A percentile compares a stretch with the other conserved stretches of the same genome.
Evolutionary conservation across 1,140 invertebrate species (phyloP).

Genomic region (Drosophila navojoa): DNA sequence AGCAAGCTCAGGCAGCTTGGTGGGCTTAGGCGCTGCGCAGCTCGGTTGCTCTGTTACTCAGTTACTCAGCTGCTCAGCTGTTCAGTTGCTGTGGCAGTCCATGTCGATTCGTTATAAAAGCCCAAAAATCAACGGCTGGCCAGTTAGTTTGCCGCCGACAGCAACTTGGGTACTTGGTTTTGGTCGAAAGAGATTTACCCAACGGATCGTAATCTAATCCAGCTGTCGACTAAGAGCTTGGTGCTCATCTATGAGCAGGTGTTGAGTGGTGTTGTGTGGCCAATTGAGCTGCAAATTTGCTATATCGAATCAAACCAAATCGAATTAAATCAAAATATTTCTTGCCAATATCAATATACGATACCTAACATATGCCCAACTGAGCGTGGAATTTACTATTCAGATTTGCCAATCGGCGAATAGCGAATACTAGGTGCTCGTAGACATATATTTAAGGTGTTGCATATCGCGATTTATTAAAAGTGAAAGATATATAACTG

Average conservation of each 20-base stretch:
- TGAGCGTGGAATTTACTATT: conserved; percentile 63
- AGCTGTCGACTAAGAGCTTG: conserved; percentile 32
- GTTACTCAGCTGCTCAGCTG: conserved; percentile 18
- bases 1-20: conserved; percentile 19
- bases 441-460: conserved; percentile 13
- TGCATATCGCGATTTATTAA: conserved; percentile 39
- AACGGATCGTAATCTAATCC: conserved; percentile 27
- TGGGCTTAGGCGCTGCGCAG: conserved; percentile 7
- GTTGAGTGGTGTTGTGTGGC: conserved; percentile 49
- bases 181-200: conserved; percentile 47
- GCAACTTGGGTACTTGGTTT: conserved; percentile 68
- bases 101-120: conserved; percentile 72
- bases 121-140: conserved; percentile 65
- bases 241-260: conserved; percentile 50
- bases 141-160: conserved; percentile 66
- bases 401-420: conserved; percentile 50
- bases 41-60: conserved; percentile 13
- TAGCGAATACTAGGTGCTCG: conserved; percentile 46
- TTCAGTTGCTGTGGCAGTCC: conserved; percentile 5
- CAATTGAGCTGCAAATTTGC: conserved; percentile 65
- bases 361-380: conserved; percentile 48
- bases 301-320: conserved; percentile 44
- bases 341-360: conserved; percentile 31
- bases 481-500: conserved; percentile 61
- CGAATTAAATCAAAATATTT: conserved; percentile 53